Evolutionary conservation across 2,888 invertebrate species (phyloP), one percentile per base, ranked within the genome.

Genomic region (Catocala sponsa): DNA sequence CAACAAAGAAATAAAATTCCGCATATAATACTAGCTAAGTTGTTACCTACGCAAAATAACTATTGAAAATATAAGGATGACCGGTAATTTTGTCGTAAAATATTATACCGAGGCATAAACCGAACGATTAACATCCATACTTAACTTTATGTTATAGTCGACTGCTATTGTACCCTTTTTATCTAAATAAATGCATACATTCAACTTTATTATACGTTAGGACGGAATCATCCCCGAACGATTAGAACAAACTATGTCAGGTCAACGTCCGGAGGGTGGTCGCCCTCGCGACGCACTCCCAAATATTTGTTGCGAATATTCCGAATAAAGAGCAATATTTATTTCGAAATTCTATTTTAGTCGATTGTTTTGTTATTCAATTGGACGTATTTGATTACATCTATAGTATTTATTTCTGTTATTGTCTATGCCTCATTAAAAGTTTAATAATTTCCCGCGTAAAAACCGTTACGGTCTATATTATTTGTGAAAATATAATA

Each of bases 211-310:
- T 62, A 38, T 48, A 13, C 38, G 33, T 46, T 12, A 47, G 47
- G 47, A 43, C 9, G 42, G 35, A 48, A 53, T 62, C 48, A 49
- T 56, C 35, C 55, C 48, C 49, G 46, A 54, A 54, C 54, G 57
- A 58, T 58, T 57, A 63, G 38, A 58, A 63, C 48, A 62, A 62
- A 62, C 57, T 63, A 63, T 63, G 63, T 63, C 63, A 63, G 74
- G 68, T 73, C 70, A 65, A 53, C 35, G 73, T 65, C 76, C 74
- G 65, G 57, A 60, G 72, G 72, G 70, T 41, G 59, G 67, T 25
- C 55, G 42, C 62, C 60, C 65, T 54, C 53, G 68, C 67, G 59
- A 12, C 53, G 49, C 57, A 50, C 59, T 62, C 63, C n/a, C 54
- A 57, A 51, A 70, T 70, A 62, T 60, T 57, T 53, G 49, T 49